These are phyloP conservation scores for Ramphastos sulfuratus DNA, from an alignment of 2,113 vertebrate species.

Conservation along the genomic window DNA sequence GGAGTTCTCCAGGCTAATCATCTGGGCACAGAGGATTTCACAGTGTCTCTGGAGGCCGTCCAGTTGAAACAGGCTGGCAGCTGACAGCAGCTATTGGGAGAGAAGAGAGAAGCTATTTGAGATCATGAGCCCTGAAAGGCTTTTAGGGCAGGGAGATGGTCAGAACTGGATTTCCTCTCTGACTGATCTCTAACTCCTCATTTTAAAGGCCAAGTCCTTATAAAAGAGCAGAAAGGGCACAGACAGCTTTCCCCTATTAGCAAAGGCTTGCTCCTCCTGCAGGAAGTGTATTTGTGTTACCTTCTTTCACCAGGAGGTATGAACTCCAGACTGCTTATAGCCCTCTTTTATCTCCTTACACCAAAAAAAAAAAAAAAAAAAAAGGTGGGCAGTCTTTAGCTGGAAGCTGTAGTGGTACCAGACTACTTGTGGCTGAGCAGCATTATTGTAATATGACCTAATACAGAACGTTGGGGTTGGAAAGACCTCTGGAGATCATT, in stretches of 20 bases:
- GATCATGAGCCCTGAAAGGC: neutral
- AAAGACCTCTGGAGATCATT: too few relatives aligned
- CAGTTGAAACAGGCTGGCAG: constrained; percentile 91
- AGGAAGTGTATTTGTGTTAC: neutral
- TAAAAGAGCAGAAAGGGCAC: neutral
- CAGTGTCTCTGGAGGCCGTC: constrained; percentile 91
- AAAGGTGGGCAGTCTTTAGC: neutral
- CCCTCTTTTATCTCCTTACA: neutral
- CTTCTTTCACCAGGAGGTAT: rapidly evolving
- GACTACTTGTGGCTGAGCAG: neutral
- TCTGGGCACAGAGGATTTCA: constrained; percentile 90
- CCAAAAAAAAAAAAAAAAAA: neutral
- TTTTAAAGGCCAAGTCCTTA: neutral
- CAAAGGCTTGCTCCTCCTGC: neutral
- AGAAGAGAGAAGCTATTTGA: neutral
- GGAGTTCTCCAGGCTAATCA: constrained; percentile 86
- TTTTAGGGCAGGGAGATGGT: neutral
- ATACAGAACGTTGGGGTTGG: too few relatives aligned
- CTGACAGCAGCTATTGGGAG: constrained; percentile 83
- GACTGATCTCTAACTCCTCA: neutral
- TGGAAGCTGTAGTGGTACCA: neutral
- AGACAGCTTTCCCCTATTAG: neutral
- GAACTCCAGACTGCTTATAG: neutral
- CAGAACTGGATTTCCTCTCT: neutral
- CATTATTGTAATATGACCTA: neutral